These are phyloP conservation scores for Ethmia dodecea DNA, from an alignment of 2,888 invertebrate genomes.

Conservation along the genomic window DNA sequence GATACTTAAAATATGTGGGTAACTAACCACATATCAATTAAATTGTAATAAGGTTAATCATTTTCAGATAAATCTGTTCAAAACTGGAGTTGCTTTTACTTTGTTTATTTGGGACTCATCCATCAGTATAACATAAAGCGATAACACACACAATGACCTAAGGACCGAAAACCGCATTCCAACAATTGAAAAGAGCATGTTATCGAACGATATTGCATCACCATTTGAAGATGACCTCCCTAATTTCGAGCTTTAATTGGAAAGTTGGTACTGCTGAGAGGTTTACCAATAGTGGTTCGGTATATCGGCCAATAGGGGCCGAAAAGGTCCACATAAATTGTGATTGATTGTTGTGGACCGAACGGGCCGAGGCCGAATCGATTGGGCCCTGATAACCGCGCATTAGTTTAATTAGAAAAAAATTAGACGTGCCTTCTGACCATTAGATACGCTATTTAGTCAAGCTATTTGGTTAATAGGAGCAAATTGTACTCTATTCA, in stretches of 20 bases:
- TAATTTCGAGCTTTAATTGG: background rate
- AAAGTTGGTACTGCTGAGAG: too few species aligned
- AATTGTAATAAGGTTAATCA: too few species aligned
- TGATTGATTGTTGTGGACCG: slow-evolving; percentile 56
- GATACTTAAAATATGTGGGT: too few species aligned
- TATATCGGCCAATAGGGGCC: slow-evolving; percentile 32
- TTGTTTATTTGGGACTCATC: too few species aligned
- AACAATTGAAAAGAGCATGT: slow-evolving; percentile 28
- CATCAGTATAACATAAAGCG: too few species aligned
- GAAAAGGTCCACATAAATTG: slow-evolving; percentile 54
- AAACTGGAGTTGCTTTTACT: too few species aligned
- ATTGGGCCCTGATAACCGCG: slow-evolving; percentile 40
- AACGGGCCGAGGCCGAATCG: slow-evolving; percentile 47
- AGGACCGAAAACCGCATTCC: slow-evolving; percentile 32
- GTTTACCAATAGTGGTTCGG: too few species aligned
- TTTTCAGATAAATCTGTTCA: too few species aligned
- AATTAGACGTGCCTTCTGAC: slow-evolving; percentile 21
- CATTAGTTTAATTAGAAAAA: slow-evolving; percentile 59
- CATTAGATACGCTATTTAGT: slow-evolving; percentile 11
- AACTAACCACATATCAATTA: too few species aligned
- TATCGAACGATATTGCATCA: slow-evolving; percentile 26
- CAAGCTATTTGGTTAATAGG: slow-evolving; percentile 1
- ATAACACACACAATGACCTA: slow-evolving; percentile 16
- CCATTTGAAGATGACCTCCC: background rate
- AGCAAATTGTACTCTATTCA: too few species aligned